Base-by-base conservation (phyloP, 2,797 vertebrate species). In the Cetoscarus ocellatus region DNA sequence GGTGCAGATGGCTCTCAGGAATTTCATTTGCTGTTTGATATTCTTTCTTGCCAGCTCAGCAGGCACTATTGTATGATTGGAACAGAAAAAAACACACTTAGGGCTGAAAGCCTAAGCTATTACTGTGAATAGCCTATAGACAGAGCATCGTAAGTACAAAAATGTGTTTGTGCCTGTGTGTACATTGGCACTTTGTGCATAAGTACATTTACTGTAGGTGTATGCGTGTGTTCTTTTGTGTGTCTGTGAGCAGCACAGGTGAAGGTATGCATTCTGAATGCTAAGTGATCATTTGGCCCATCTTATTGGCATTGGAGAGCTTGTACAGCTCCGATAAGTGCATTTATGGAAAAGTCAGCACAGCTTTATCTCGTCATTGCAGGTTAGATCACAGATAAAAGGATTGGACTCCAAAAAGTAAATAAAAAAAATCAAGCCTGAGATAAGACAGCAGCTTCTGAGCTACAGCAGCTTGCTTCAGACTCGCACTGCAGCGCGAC, bases 21-120 rank as follows among this genome's bases (percentile, higher is more conserved):
- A 91, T 94, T 93, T 92, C 84, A 93, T 94, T 94, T 91, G 88
- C 88, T 88, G 84, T 93, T 94, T 94, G 90, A 94, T 94, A 94
- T 93, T 88, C 88, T 91, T 90, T 91, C 89, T 93, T 93, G 93
- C 91, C 86, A 89, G 83, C 89, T 91, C 91, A 94, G 90, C 92
- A 87, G 81, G 86, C 81, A 76, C 86, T 82, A 87, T 90, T 86
- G 85, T 91, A 86, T 88, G 88, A 93, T 89, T 89, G 85, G 86
- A 88, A 74, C 44, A 63, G 63, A 75, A 80, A 85, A 79, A 76
- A 66, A 88, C 69, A 88, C 78, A 92, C 81, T 90, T 89, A 89
- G 79, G 74, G 76, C 86, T 88, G 86, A 90, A 89, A 84, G 86
- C 89, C 81, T 66, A 79, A 85, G 86, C 88, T 88, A 91, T 91